Conservation (phyloP, 2,797 vertebrate species). For the Esox lucius region DNA sequence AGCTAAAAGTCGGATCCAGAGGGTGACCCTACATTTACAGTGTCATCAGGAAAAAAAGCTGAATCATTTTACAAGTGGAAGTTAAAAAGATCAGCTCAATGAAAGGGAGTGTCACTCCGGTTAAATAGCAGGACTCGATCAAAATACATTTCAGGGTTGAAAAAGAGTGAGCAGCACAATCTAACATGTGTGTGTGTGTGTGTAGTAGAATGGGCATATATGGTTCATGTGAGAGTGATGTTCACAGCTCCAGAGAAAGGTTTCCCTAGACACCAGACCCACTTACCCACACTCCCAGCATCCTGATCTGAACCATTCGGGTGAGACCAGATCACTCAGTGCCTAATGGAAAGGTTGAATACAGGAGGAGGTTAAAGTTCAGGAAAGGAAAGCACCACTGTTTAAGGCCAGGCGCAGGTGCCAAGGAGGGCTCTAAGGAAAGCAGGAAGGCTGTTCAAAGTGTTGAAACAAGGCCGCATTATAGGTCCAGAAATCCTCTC, state of each 20-base stretch:
- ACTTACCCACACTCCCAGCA: background rate
- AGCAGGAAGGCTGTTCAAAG: conserved; percentile 25
- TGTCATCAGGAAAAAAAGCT: background rate
- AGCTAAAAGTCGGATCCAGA: too few species aligned
- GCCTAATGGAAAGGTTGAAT: background rate
- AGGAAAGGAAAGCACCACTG: conserved; percentile 59
- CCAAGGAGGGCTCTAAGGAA: conserved; percentile 35
- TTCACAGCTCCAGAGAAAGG: conserved; percentile 30
- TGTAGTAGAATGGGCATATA: conserved; percentile 38
- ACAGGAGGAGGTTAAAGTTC: conserved; percentile 32
- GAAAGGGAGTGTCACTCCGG: conserved; percentile 48
- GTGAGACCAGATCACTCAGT: conserved; percentile 6
- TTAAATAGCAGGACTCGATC: conserved; percentile 43
- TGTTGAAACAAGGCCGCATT: background rate
- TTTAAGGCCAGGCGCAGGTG: conserved; percentile 58
- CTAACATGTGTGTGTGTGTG: conserved; percentile 39
- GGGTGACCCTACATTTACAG: background rate
- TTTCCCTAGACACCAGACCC: conserved; percentile 19
- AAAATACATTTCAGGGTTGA: conserved; percentile 26
- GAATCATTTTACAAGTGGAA: conserved; percentile 48
- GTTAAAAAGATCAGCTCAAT: conserved; percentile 55
- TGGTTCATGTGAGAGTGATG: conserved; percentile 25
- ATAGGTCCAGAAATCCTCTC: background rate
- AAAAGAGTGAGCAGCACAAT: conserved; percentile 48
- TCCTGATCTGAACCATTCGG: background rate